These are phyloP conservation scores for Harpagifer antarcticus DNA, from an alignment of 2,797 vertebrate species.

Conservation along the genomic window DNA sequence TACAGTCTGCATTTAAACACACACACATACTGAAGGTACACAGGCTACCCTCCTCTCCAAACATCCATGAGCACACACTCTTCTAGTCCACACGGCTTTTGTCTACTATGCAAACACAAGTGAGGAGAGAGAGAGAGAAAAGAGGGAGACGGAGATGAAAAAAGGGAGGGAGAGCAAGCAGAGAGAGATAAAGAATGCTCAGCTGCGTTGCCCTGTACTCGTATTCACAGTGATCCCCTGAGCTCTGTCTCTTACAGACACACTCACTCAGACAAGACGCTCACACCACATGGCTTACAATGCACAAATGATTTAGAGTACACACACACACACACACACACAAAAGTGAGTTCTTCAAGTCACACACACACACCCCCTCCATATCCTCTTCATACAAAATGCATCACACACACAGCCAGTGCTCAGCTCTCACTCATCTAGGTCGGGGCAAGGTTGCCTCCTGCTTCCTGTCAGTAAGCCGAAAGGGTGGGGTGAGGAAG, in stretches of 20 bases:
- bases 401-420: conserved; percentile 43
- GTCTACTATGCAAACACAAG: conserved; percentile 71
- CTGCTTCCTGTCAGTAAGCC: conserved; percentile 79
- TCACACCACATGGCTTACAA: conserved; percentile 53
- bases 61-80: conserved; percentile 70
- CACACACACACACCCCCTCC: conserved; percentile 31
- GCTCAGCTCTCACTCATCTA: conserved; percentile 80
- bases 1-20: conserved; percentile 29
- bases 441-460: conserved; percentile 84
- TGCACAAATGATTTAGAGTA: conserved; percentile 40
- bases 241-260: conserved; percentile 50
- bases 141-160: conserved; percentile 18
- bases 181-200: conserved; percentile 67
- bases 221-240: conserved; percentile 64
- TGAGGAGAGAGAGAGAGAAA: conserved; percentile 25
- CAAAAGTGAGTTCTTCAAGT: conserved; percentile 20
- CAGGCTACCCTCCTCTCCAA: conserved; percentile 65
- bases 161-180: conserved; percentile 43
- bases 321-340: conserved; percentile 6
- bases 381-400: conserved; percentile 53
- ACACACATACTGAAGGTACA: conserved; percentile 47
- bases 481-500: conserved; percentile 60
- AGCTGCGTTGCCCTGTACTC: conserved; percentile 68
- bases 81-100: conserved; percentile 54
- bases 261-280: conserved; percentile 54